Conservation (phyloP, 2,113 vertebrate species). For the Xiphophorus hellerii region DNA sequence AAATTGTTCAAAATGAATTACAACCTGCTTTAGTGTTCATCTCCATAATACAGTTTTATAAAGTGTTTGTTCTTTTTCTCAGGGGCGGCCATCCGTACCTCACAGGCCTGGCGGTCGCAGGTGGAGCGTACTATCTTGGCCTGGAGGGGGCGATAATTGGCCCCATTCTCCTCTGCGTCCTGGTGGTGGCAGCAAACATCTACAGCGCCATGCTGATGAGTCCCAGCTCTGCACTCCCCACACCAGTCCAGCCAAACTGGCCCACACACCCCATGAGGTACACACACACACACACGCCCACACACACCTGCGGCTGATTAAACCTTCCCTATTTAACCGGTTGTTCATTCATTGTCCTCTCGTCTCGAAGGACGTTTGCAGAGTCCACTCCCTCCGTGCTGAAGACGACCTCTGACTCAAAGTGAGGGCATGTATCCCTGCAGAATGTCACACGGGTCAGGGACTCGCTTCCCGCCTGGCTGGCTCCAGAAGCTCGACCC, state of each 20-base stretch:
- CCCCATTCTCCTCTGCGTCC: constrained; percentile 96
- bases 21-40: not conserved
- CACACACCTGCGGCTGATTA: not conserved
- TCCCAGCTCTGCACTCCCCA: constrained; percentile 87
- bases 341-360: not conserved
- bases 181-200: constrained; percentile 97
- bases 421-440: not conserved
- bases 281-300: constrained; percentile 17
- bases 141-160: constrained; percentile 98
- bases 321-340: not conserved
- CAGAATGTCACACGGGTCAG: constrained; percentile 21
- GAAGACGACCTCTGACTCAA: constrained; percentile 64
- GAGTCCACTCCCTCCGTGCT: constrained; percentile 63
- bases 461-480: not conserved
- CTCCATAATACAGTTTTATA: not conserved
- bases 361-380: constrained; percentile 39
- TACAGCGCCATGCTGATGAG: constrained; percentile 98
- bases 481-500: constrained; percentile 12
- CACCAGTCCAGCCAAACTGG: constrained; percentile 86
- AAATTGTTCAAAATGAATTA: too few relatives aligned
- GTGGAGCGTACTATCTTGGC: constrained; percentile 95
- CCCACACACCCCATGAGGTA: constrained; percentile 84
- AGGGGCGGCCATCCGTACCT: constrained; percentile 97
- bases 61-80: constrained; percentile 16
- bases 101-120: constrained; percentile 95